phyloP scores from a whole-genome alignment of 2,797 vertebrate genomes.

The Phoxinus dragarum region DNA sequence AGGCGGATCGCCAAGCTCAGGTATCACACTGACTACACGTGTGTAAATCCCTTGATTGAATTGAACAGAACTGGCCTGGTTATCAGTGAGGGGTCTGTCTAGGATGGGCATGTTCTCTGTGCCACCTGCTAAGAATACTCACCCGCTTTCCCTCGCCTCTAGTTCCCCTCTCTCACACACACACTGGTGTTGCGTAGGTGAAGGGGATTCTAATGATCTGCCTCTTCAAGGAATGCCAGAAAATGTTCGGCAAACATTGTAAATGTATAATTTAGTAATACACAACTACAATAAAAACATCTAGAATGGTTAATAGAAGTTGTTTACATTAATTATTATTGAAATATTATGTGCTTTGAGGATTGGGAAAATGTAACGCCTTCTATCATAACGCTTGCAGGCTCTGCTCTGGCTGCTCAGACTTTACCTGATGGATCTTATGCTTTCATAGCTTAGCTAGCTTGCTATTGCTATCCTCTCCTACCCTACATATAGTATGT shows the following conservation, averaged over 20 bases:
- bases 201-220: slow-evolving; percentile 4
- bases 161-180: neutral
- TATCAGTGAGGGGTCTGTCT: slow-evolving; percentile 18
- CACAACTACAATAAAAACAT: neutral
- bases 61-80: slow-evolving; percentile 73
- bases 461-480: too few species aligned
- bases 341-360: too few species aligned
- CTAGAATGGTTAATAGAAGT: neutral
- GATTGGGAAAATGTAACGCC: too few species aligned
- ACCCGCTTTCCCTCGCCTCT: neutral
- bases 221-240: neutral
- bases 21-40: slow-evolving; percentile 13
- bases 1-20: neutral
- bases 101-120: slow-evolving; percentile 11
- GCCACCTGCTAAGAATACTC: slow-evolving; percentile 1
- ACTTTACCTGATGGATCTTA: too few species aligned
- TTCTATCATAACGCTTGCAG: too few species aligned
- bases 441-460: too few species aligned
- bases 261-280: neutral
- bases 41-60: slow-evolving; percentile 77
- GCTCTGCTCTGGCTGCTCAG: too few species aligned
- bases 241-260: neutral
- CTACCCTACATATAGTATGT: too few species aligned
- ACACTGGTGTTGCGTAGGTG: neutral
- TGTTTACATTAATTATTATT: neutral